phyloP scores from a whole-genome alignment of 2,888 invertebrate genomes.

The Electrophaes corylata region DNA sequence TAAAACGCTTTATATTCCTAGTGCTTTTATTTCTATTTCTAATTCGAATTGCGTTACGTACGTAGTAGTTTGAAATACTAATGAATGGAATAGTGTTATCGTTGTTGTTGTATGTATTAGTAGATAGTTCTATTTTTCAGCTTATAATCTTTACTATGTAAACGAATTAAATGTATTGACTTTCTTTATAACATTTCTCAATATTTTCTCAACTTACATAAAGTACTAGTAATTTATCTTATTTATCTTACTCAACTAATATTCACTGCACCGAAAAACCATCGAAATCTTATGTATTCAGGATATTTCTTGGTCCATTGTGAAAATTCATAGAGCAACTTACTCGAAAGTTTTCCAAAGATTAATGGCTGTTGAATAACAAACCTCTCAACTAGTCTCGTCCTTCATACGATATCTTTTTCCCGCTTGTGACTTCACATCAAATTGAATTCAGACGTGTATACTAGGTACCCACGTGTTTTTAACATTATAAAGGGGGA shows the following conservation, averaged over 20 bases:
- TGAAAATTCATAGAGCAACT: not conserved
- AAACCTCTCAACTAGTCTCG: too few species aligned
- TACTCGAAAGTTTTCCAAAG: constrained; percentile 3
- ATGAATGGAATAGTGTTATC: not conserved
- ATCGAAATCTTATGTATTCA: not conserved
- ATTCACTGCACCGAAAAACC: too few species aligned
- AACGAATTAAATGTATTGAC: not conserved
- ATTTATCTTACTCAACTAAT: too few species aligned
- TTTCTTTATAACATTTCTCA: not conserved
- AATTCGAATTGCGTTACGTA: constrained; percentile 10
- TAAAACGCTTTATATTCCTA: constrained; percentile 14
- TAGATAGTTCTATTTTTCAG: not conserved
- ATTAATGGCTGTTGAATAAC: constrained; percentile 4
- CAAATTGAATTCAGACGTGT: not conserved
- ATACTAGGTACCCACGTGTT: too few species aligned
- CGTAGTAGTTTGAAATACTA: not conserved
- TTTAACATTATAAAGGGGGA: too few species aligned
- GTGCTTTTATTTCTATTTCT: constrained; percentile 13
- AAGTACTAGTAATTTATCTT: too few species aligned
- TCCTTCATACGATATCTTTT: too few species aligned
- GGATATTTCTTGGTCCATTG: not conserved
- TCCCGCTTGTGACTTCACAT: not conserved
- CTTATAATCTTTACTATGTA: not conserved
- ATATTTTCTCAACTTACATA: too few species aligned
- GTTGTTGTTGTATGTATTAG: not conserved